Evolutionary conservation across 2,797 vertebrate species (phyloP).

Genomic region (Crypturellus tataupa): DNA sequence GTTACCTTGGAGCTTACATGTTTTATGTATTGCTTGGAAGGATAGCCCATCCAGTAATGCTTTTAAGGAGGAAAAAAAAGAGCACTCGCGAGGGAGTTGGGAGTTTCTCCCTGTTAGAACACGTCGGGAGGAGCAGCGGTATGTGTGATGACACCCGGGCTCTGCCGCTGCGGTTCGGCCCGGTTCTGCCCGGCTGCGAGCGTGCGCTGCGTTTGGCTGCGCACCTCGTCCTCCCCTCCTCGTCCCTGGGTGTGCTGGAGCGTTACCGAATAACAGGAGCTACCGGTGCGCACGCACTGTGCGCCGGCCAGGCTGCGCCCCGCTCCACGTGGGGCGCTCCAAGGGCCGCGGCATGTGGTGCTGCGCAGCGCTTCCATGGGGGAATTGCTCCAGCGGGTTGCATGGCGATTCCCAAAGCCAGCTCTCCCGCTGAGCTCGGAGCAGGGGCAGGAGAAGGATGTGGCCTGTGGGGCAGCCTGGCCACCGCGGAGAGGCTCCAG

Average conservation of each 20-base stretch:
- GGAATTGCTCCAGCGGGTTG: neutral
- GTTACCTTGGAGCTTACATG: constrained; percentile 53
- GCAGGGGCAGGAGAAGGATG: neutral
- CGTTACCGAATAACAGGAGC: constrained; percentile 21
- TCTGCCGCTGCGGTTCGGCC: constrained; percentile 51
- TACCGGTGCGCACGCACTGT: constrained; percentile 8
- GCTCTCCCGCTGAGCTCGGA: neutral
- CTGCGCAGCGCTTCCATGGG: neutral
- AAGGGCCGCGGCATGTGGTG: neutral
- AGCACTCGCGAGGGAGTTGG: constrained; percentile 42
- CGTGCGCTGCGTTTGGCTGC: constrained; percentile 57
- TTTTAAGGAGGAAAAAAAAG: constrained; percentile 60
- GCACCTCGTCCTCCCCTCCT: constrained; percentile 47
- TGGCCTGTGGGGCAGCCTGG: neutral
- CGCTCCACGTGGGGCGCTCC: neutral
- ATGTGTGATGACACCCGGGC: constrained; percentile 57
- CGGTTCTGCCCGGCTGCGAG: constrained; percentile 67
- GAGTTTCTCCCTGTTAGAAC: constrained; percentile 53
- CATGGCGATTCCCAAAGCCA: neutral
- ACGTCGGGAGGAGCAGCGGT: constrained; percentile 62
- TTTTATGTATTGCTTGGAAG: constrained; percentile 68
- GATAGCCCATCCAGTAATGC: constrained; percentile 49
- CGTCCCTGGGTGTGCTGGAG: constrained; percentile 14
- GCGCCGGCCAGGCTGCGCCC: constrained; percentile 5
- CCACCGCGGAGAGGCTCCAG: neutral